phyloP scores from a whole-genome alignment of 2,888 invertebrate species.

The Beris morrisii region DNA sequence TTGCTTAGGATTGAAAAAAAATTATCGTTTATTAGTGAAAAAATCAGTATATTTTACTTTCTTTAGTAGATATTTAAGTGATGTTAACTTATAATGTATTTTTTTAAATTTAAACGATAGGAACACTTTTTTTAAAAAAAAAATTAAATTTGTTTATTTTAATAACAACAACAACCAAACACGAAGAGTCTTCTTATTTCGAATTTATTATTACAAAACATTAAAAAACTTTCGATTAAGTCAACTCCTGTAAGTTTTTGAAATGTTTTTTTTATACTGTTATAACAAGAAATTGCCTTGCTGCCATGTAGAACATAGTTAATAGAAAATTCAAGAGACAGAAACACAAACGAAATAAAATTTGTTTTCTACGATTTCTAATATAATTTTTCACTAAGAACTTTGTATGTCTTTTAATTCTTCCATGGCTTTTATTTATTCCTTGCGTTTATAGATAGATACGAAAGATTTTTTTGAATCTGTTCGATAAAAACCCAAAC shows the following conservation, averaged over 20 bases:
- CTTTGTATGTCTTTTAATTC: too few relatives aligned
- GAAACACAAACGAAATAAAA: too few relatives aligned
- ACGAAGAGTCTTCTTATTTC: conserved; percentile 24
- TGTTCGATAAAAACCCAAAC: conserved; percentile 94
- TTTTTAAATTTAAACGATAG: conserved; percentile 12
- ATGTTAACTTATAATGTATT: conserved; percentile 23
- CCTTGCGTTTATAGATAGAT: too few relatives aligned
- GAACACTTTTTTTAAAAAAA: not conserved
- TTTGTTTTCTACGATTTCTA: too few relatives aligned
- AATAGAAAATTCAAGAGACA: not conserved
- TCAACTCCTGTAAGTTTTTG: not conserved
- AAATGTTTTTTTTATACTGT: not conserved
- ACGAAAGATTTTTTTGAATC: conserved; percentile 61
- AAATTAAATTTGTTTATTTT: not conserved
- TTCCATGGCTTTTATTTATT: too few relatives aligned
- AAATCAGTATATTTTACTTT: conserved; percentile 17
- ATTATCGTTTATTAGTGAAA: not conserved
- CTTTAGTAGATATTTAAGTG: conserved; percentile 20
- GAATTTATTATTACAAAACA: conserved; percentile 1
- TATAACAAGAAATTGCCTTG: conserved; percentile 24
- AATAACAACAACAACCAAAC: not conserved
- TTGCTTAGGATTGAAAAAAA: too few relatives aligned
- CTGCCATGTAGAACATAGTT: conserved; percentile 29
- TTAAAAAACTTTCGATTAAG: not conserved
- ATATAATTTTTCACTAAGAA: too few relatives aligned